phyloP scores from a whole-genome alignment of 2,888 invertebrate species.

The Callimorpha dominula region DNA sequence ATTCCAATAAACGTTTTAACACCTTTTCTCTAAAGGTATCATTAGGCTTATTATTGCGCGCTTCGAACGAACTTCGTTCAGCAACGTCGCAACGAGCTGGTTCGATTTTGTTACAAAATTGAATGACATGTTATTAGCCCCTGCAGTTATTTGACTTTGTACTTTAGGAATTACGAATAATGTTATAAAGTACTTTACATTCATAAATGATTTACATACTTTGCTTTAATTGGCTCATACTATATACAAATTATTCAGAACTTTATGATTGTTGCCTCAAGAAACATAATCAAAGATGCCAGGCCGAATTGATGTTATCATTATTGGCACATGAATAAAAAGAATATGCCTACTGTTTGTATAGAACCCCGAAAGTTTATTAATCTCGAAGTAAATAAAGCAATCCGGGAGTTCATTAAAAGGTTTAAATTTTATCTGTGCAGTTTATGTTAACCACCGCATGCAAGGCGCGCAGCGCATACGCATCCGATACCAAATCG shows the following conservation, averaged over 20 bases:
- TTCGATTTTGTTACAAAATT: constrained; percentile 60
- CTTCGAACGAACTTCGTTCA: constrained; percentile 57
- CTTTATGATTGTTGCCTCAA: not conserved
- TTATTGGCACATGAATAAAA: constrained; percentile 55
- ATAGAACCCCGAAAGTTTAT: constrained; percentile 69
- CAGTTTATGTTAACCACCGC: constrained; percentile 78
- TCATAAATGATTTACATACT: not conserved
- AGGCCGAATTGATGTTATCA: constrained; percentile 50
- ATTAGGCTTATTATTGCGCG: constrained; percentile 80
- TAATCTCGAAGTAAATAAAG: constrained; percentile 72
- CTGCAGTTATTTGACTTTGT: constrained; percentile 40
- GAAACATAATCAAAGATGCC: constrained; percentile 16
- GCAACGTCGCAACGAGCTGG: constrained; percentile 53
- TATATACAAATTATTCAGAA: not conserved
- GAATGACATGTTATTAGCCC: constrained; percentile 42
- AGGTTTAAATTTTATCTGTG: constrained; percentile 79
- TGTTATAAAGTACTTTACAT: not conserved
- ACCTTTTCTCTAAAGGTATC: constrained; percentile 84
- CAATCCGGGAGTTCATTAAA: constrained; percentile 78
- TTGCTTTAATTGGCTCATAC: not conserved
- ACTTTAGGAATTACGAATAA: not conserved
- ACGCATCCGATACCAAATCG: constrained; percentile 70
- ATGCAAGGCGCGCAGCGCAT: constrained; percentile 53
- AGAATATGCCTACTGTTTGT: constrained; percentile 51
- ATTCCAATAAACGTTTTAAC: constrained; percentile 86